Evolutionary conservation across 2,113 vertebrate species (phyloP).

Genomic region (Centropristis striata): DNA sequence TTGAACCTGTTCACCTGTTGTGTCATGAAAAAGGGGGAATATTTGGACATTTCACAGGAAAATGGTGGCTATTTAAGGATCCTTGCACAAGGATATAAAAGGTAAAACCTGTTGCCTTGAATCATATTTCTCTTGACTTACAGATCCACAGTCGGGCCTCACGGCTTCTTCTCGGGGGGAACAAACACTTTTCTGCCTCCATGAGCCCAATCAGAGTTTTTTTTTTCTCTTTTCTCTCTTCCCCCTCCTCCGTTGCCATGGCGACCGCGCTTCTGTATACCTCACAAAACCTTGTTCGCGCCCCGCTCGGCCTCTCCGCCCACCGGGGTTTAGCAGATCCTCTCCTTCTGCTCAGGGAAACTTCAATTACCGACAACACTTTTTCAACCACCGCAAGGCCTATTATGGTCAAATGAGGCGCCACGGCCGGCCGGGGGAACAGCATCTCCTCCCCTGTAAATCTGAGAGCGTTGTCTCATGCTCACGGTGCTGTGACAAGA

Average conservation of each 20-base stretch:
- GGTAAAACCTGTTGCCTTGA: conserved; percentile 71
- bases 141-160: conserved; percentile 58
- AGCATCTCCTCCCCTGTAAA: conserved; percentile 79
- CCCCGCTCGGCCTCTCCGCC: conserved; percentile 58
- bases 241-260: conserved; percentile 62
- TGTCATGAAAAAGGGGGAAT: not conserved
- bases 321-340: conserved; percentile 71
- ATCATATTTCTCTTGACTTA: conserved; percentile 65
- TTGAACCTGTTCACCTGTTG: too few species aligned
- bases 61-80: conserved; percentile 29
- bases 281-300: conserved; percentile 70
- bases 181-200: conserved; percentile 71
- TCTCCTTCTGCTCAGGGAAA: conserved; percentile 76
- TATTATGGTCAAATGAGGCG: conserved; percentile 86
- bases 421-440: conserved; percentile 66
- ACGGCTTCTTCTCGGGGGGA: conserved; percentile 42
- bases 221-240: too few species aligned
- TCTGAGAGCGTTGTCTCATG: conserved; percentile 78
- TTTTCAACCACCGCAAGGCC: conserved; percentile 77
- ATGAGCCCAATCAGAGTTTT: conserved; percentile 64
- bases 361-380: conserved; percentile 82
- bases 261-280: conserved; percentile 71
- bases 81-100: conserved; percentile 71
- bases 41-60: conserved; percentile 30
- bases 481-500: conserved; percentile 79